These are phyloP conservation scores for Argya squamiceps DNA, from an alignment of 2,797 vertebrate species.

Conservation along the genomic window DNA sequence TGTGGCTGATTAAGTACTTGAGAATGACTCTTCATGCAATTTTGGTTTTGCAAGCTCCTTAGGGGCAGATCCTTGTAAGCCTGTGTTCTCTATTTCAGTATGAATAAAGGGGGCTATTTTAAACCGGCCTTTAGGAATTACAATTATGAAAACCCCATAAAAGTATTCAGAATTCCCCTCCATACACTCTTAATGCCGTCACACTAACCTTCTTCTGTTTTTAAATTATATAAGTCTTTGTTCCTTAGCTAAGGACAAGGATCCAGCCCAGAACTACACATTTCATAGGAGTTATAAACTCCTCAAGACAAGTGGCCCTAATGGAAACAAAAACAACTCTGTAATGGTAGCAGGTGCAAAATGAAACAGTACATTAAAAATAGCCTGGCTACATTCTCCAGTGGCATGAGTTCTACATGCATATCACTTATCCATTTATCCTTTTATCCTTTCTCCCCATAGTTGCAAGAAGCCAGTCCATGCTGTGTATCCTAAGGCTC, in stretches of 20 bases:
- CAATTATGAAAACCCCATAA: background rate
- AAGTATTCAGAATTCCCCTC: background rate
- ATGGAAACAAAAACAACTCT: slow-evolving; percentile 48
- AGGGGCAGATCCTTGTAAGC: background rate
- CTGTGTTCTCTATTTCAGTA: slow-evolving; percentile 8
- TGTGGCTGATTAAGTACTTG: slow-evolving; percentile 43
- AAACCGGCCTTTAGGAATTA: background rate
- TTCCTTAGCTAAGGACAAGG: background rate
- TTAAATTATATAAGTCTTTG: background rate
- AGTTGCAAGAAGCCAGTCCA: background rate
- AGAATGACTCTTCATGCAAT: slow-evolving; percentile 35
- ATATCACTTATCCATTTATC: slow-evolving; percentile 4
- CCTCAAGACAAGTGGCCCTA: slow-evolving; percentile 42
- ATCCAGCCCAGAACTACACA: background rate
- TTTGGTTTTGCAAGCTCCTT: slow-evolving; percentile 56
- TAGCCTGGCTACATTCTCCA: slow-evolving; percentile 44
- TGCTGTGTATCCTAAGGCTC: background rate
- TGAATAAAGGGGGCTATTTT: background rate
- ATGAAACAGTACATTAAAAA: slow-evolving; percentile 60
- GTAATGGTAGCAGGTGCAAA: slow-evolving; percentile 67
- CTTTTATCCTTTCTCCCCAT: slow-evolving; percentile 40
- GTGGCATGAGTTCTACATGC: background rate
- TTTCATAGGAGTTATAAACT: slow-evolving; percentile 38
- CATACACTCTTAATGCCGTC: background rate
- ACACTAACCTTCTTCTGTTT: background rate